Conservation (phyloP, 2,113 vertebrate genomes). For the Aphyosemion australe region DNA sequence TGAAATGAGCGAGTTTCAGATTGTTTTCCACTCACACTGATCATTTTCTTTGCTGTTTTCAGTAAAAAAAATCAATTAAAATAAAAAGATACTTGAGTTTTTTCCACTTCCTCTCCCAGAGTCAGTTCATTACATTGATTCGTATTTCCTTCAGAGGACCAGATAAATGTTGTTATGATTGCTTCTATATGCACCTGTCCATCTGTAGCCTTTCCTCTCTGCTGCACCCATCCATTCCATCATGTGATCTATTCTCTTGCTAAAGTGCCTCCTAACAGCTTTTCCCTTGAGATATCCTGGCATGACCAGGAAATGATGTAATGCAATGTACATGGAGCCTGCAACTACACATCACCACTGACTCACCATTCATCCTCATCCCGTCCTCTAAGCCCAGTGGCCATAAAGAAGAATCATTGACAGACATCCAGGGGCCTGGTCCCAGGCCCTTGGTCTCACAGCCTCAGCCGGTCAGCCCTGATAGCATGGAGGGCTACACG, state of each 20-base stretch:
- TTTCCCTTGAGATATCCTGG: slow-evolving; percentile 31
- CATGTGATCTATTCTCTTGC: slow-evolving; percentile 11
- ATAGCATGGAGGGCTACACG: slow-evolving; percentile 48
- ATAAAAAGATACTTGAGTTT: neutral
- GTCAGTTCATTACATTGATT: neutral
- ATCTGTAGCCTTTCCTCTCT: slow-evolving; percentile 9
- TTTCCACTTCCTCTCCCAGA: neutral
- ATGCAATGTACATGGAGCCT: slow-evolving; percentile 23
- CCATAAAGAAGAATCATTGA: slow-evolving; percentile 30
- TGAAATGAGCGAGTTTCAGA: no score
- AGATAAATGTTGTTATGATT: slow-evolving; percentile 15
- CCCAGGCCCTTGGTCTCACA: slow-evolving; percentile 33
- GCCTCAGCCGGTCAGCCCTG: slow-evolving; percentile 46
- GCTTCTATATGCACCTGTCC: slow-evolving; percentile 11
- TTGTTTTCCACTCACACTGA: no score
- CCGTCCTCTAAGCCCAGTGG: slow-evolving; percentile 15
- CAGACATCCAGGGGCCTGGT: slow-evolving; percentile 18
- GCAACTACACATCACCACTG: slow-evolving; percentile 32
- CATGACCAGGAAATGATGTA: slow-evolving; percentile 25
- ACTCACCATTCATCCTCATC: slow-evolving; percentile 32
- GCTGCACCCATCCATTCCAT: slow-evolving; percentile 19
- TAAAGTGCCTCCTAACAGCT: slow-evolving; percentile 25
- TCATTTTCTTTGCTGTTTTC: neutral
- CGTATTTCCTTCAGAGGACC: neutral
- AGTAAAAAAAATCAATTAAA: neutral